Evolutionary conservation across 2,888 invertebrate genomes (phyloP), one percentile per base, ranked within the genome.

Genomic region (Hipparchia sbordonii): DNA sequence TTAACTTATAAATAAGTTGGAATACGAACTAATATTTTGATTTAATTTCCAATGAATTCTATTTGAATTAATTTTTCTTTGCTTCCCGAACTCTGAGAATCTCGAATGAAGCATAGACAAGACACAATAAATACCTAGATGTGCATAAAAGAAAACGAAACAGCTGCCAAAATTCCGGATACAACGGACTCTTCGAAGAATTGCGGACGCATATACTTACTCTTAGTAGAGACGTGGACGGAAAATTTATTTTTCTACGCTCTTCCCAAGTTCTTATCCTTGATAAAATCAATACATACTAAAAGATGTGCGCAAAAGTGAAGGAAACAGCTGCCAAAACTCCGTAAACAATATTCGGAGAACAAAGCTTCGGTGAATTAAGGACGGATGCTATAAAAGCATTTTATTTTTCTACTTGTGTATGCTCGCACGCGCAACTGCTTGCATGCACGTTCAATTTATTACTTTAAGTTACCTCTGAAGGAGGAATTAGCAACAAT

Each of bases 321-420:
- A 48, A 13, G 68, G 65, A 71, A 57, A 67, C 70, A 10, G 61
- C 57, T 74, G 74, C 72, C 72, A 74, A 51, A 74, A 52, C 66
- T 71, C n/a, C 65, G 65, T 51, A 61, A 71, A 69, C 71, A 72
- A 72, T 65, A n/a, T 69, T 72, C 68, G 9, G 7, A 65, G 68
- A 74, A 74, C 71, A 69, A 71, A 67, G 57, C 56, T 66, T 54
- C 52, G n/a, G 39, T 52, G 65, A 66, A 66, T 8, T 52, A 7
- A 2, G 46, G 23, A 13, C 46, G 67, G 45, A 10, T 45, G 13
- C 13, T 52, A 10, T 52, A 39, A 65, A 54, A 66, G 33, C 7
- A 13, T 62, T 62, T 12, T 62, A 45, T 62, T 46, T 46, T 13
- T 48, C n/a, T 62, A 48, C 10, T 10, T 39, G 39, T 39, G 39